A percentile compares a stretch with the other conserved stretches of the same genome.
These are phyloP conservation scores for Noctilio leporinus DNA, from an alignment of 2,113 vertebrate genomes.

Conservation along the genomic window DNA sequence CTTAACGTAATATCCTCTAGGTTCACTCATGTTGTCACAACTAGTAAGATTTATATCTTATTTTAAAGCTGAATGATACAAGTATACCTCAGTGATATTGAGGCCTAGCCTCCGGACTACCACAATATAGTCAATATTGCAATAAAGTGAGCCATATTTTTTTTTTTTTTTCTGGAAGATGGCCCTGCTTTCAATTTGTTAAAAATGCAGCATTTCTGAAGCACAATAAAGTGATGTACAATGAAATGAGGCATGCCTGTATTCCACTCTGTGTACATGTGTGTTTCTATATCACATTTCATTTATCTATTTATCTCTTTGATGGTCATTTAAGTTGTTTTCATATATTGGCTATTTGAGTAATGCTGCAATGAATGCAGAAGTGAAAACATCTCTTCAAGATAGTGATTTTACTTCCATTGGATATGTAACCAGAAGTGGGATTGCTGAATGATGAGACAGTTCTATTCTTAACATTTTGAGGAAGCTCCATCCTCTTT, in stretches of 20 bases:
- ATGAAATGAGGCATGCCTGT: neutral
- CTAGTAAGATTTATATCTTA: neutral
- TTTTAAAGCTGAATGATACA: neutral
- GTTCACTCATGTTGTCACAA: neutral
- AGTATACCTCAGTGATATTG: neutral
- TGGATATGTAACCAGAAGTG: neutral
- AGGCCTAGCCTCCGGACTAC: neutral
- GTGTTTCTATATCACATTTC: neutral
- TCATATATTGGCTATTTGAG: neutral
- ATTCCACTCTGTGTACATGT: neutral
- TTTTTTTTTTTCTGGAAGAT: neutral
- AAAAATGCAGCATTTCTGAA: neutral
- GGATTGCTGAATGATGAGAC: neutral
- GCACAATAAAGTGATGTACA: neutral
- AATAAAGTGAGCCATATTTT: neutral
- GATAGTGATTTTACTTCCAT: neutral
- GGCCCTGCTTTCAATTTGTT: neutral
- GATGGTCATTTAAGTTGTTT: neutral
- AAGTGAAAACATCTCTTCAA: neutral
- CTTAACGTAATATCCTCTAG: neutral
- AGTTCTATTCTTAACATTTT: neutral
- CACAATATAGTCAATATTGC: neutral
- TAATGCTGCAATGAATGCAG: neutral
- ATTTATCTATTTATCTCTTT: neutral
- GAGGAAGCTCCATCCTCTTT: neutral